Evolutionary conservation across 2,888 invertebrate genomes (phyloP).

Genomic region (Norana najaformis): DNA sequence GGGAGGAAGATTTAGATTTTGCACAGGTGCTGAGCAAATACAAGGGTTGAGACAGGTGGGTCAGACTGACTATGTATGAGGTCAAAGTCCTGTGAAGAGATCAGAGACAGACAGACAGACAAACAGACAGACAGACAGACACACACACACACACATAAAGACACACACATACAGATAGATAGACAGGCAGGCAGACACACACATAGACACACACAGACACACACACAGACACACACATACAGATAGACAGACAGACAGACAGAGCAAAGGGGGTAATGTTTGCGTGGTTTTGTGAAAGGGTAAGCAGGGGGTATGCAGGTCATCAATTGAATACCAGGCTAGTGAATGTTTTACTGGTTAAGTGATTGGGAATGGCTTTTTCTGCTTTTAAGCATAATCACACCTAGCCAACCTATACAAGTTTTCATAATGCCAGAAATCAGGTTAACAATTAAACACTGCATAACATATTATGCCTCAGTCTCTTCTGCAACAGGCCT

Average conservation of each 20-base stretch:
- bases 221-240: neutral
- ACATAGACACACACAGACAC: neutral
- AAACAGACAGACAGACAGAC: neutral
- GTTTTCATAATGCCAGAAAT: neutral
- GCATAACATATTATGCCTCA: neutral
- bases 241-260: neutral
- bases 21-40: neutral
- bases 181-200: neutral
- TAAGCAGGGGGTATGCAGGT: neutral
- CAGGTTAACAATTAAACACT: neutral
- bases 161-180: neutral
- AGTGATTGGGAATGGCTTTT: neutral
- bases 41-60: neutral
- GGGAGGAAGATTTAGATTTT: neutral
- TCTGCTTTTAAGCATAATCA: slow-evolving; percentile 5
- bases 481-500: neutral
- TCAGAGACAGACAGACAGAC: neutral
- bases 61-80: neutral
- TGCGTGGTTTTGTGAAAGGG: neutral
- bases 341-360: neutral
- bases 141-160: neutral
- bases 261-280: neutral
- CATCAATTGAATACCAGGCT: neutral
- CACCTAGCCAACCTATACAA: neutral
- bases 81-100: neutral